Percentiles rank a stretch among this genome's conserved stretches.
Evolutionary conservation across 2,888 invertebrate species (phyloP).

Genomic region (Sceliomorpha sp.): DNA sequence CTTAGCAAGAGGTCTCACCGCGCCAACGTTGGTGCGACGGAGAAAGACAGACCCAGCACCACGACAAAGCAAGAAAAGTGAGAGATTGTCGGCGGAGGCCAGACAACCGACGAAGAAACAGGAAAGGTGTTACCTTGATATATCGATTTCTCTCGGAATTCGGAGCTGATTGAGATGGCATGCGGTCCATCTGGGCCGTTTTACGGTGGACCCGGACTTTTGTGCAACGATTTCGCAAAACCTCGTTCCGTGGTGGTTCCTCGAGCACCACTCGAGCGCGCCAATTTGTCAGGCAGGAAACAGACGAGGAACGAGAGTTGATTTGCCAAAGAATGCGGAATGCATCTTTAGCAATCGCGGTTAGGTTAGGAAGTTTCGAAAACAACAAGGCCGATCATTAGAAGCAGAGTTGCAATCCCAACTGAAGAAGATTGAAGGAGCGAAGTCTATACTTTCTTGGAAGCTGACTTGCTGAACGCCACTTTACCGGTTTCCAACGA

Average conservation of each 20-base stretch:
- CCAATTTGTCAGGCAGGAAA: too few relatives aligned
- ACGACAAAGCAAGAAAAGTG: conserved; percentile 12
- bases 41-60: conserved; percentile 24
- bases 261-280: conserved; percentile 14
- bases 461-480: conserved; percentile 20
- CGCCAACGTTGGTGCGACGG: background rate
- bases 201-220: conserved; percentile 14
- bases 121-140: conserved; percentile 70
- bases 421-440: too few relatives aligned
- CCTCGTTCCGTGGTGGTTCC: conserved; percentile 44
- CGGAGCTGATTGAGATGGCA: conserved; percentile 60
- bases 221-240: conserved; percentile 36
- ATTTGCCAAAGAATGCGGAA: background rate
- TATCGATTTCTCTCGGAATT: conserved; percentile 66
- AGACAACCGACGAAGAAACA: conserved; percentile 56
- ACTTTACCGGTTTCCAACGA: conserved; percentile 36
- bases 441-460: conserved; percentile 15
- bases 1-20: conserved; percentile 12
- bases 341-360: background rate
- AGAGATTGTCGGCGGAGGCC: conserved; percentile 24
- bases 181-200: conserved; percentile 55
- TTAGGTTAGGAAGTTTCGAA: background rate
- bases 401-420: too few relatives aligned
- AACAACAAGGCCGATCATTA: background rate
- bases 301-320: too few relatives aligned